Evolutionary conservation across 2,113 vertebrate genomes (phyloP).

Genomic region (Fukomys damarensis): DNA sequence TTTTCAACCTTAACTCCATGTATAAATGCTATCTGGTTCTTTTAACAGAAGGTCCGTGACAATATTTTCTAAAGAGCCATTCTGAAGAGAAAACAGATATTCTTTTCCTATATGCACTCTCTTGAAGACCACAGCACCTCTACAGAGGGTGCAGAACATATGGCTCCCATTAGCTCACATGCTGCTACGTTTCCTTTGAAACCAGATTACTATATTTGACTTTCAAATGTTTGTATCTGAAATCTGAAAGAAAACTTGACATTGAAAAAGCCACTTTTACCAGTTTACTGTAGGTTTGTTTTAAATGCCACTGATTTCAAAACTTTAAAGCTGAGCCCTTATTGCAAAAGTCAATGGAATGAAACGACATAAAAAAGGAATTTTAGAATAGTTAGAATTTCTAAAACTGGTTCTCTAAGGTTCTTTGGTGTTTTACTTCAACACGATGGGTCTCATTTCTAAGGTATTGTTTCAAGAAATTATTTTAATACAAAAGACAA

Average conservation of each 20-base stretch:
- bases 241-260: slow-evolving; percentile 80
- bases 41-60: slow-evolving; percentile 66
- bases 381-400: slow-evolving; percentile 27
- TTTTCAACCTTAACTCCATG: slow-evolving; percentile 68
- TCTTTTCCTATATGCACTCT: slow-evolving; percentile 33
- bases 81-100: background rate
- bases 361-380: background rate
- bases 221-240: slow-evolving; percentile 79
- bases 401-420: background rate
- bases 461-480: background rate
- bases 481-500: background rate
- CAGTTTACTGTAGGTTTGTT: slow-evolving; percentile 66
- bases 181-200: slow-evolving; percentile 77
- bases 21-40: slow-evolving; percentile 48
- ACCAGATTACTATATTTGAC: slow-evolving; percentile 78
- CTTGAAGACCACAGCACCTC: slow-evolving; percentile 63
- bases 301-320: slow-evolving; percentile 62
- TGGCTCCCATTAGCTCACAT: slow-evolving; percentile 73
- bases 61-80: slow-evolving; percentile 58
- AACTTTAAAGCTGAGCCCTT: slow-evolving; percentile 22
- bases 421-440: slow-evolving; percentile 48
- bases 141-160: slow-evolving; percentile 51
- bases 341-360: slow-evolving; percentile 7
- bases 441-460: background rate
- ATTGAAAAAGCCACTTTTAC: slow-evolving; percentile 71